A percentile compares a stretch with the other conserved stretches of the same genome.
These are phyloP conservation scores for Leptarthrus brevirostris DNA, from an alignment of 2,888 invertebrate genomes.

Conservation along the genomic window DNA sequence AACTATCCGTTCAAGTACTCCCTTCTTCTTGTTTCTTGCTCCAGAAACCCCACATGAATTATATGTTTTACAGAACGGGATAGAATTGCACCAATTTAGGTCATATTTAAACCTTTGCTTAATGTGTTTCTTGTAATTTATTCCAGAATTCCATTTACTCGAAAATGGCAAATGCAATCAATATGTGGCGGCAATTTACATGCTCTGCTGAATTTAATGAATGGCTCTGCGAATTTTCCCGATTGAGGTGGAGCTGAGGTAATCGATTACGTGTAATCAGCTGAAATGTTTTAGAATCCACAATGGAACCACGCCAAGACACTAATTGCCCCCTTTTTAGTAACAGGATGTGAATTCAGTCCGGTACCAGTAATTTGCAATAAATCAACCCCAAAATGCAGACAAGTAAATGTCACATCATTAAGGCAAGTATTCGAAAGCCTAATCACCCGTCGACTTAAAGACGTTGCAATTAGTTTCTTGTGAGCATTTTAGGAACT, in stretches of 20 bases:
- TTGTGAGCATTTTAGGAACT: too few relatives aligned
- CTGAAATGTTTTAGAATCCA: constrained; percentile 11
- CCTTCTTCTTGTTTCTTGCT: too few relatives aligned
- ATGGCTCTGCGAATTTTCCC: constrained; percentile 10
- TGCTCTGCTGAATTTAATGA: constrained; percentile 14
- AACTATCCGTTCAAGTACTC: too few relatives aligned
- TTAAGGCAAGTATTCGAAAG: too few relatives aligned
- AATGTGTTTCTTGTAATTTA: constrained; percentile 44
- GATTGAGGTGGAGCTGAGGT: constrained; percentile 4
- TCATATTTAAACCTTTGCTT: constrained; percentile 36
- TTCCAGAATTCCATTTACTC: constrained; percentile 33
- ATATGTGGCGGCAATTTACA: constrained; percentile 9
- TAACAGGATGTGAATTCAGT: too few relatives aligned
- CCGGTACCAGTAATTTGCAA: too few relatives aligned
- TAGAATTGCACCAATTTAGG: constrained; percentile 11
- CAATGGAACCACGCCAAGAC: constrained; percentile 18
- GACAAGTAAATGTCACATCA: too few relatives aligned
- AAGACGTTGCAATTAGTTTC: too few relatives aligned
- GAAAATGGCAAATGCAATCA: constrained; percentile 36
- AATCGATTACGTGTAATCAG: constrained; percentile 11
- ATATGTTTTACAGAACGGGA: not conserved
- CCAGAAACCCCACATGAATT: too few relatives aligned
- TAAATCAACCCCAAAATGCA: constrained; percentile 20
- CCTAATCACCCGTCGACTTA: too few relatives aligned
- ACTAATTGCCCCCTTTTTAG: not conserved